Base-by-base conservation (phyloP, 2,888 invertebrate species). In the Hydraecia micacea region DNA sequence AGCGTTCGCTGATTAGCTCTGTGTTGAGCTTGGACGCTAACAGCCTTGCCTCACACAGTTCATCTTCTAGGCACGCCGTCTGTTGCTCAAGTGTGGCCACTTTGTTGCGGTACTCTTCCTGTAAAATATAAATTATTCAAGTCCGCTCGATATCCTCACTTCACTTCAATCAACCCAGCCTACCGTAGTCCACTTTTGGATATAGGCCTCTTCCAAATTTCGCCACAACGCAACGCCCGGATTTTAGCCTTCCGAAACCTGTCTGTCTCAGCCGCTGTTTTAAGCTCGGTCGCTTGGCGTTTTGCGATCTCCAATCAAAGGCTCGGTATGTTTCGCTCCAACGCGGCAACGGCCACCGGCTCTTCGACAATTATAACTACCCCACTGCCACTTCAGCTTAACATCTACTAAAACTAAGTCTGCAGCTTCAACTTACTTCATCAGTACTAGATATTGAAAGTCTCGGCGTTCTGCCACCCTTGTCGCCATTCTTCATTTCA, bases 1-100 rank as follows among this genome's bases (percentile, higher is more conserved):
- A 99, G 81, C 98, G 97, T 93, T 99, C 99, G 60, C 99, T 99
- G 60, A 99, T 98, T n/a, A 99, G 97, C 94, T 99, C 99, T 0
- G 99, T 99, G 95, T 98, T 99, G 2, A 98, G 97, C 92, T 98
- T 98, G 60, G 98, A 98, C 32, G 98, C 97, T 91, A 99, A 98
- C 74, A 99, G 95, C 74, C 98, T 97, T 0, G 99, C 97, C 92
- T 99, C 99, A 63, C 98, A 98, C 55, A 99, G 96, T 92, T 99
- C 99, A 93, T 99, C 99, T 92, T 99, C 99, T 91, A 99, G 97
- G 85, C 98, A 98, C 79, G 98, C 98, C 83, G 99, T 97, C 95
- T 99, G 98, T 91, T 98, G 98, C 91, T 99, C 98, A 83, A 99
- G 93, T 25, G 97, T 97, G 0, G 98, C 97, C 68, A 98, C 97